Evolutionary conservation across 2,888 invertebrate species (phyloP).

Genomic region (Leptura quadrifasciata): DNA sequence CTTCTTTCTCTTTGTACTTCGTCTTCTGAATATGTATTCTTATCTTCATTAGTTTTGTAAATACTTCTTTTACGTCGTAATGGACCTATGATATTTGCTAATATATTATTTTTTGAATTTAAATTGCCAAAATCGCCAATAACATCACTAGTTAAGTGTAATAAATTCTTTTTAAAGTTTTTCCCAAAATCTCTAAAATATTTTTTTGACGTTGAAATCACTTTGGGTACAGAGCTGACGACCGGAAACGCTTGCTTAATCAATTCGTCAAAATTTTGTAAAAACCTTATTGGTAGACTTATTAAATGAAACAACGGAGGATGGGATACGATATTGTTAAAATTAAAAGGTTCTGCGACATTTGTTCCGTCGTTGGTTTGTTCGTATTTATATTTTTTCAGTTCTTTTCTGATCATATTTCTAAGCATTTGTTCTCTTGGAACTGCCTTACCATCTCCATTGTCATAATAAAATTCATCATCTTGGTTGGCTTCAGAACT

Average conservation of each 20-base stretch:
- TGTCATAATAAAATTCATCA: constrained; percentile 2
- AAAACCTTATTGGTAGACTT: constrained; percentile 66
- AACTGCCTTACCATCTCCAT: constrained; percentile 3
- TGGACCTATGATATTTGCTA: constrained; percentile 41
- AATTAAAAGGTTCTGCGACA: constrained; percentile 5
- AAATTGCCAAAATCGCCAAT: constrained; percentile 65
- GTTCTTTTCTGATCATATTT: constrained; percentile 56
- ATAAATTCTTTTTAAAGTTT: constrained; percentile 65
- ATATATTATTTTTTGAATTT: constrained; percentile 45
- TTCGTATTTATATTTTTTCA: constrained; percentile 52
- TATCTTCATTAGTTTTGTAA: not conserved
- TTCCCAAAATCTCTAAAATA: constrained; percentile 67
- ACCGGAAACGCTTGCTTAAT: constrained; percentile 65
- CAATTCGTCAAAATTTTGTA: constrained; percentile 65
- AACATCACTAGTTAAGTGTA: constrained; percentile 66
- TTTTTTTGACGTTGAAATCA: constrained; percentile 64
- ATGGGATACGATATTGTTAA: constrained; percentile 57
- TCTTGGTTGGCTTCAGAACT: constrained; percentile 33
- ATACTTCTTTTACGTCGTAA: constrained; percentile 52
- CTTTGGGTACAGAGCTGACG: constrained; percentile 65
- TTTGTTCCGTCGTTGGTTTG: constrained; percentile 42
- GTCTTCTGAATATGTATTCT: not conserved
- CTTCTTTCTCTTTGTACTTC: constrained; percentile 24
- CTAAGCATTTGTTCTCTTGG: constrained; percentile 45
- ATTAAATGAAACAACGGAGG: constrained; percentile 67